Evolutionary conservation across 2,888 invertebrate genomes (phyloP), one percentile per base, ranked within the genome.

Genomic region (Automeris io): DNA sequence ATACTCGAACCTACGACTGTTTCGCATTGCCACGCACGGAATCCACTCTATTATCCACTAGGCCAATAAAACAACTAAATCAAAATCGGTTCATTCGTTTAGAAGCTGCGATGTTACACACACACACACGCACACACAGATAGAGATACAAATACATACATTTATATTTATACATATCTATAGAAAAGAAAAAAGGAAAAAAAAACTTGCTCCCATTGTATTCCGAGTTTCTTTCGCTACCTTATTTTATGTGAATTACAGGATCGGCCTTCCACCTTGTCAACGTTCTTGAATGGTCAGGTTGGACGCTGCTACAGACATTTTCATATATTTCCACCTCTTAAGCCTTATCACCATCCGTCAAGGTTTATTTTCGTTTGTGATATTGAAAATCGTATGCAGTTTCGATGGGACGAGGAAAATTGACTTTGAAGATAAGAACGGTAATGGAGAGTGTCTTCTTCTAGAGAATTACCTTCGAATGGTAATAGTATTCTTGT

Each of bases 241-340:
- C 79, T 83, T 81, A 83, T 85, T 85, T 85, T 82, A 85, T 81
- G 81, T 62, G 81, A 76, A 82, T 82, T 81, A 82, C 79, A 81
- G 80, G 83, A 82, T 80, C 83, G 71, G 73, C 72, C 61, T 44
- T 74, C 78, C 70, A 85, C 83, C 83, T 85, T 85, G 83, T 83
- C 83, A 80, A 82, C 77, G 79, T 76, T 70, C 72, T 69, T 74
- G 70, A 69, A 74, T 70, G 71, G 73, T 71, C 78, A 79, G 79
- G 81, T 81, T 72, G 75, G 74, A 74, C 80, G 78, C 67, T 69
- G 74, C 70, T 60, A 61, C 57, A 57, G 43, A 49, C 5, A 59
- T 47, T 54, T 64, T 48, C 61, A 50, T 32, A 40, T 16, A 22
- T 21, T 46, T 40, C 57, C 29, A 8, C 5, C 24, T 2, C 21